Conservation (phyloP, 1,140 invertebrate species). For the Zaprionus lachaisei region DNA sequence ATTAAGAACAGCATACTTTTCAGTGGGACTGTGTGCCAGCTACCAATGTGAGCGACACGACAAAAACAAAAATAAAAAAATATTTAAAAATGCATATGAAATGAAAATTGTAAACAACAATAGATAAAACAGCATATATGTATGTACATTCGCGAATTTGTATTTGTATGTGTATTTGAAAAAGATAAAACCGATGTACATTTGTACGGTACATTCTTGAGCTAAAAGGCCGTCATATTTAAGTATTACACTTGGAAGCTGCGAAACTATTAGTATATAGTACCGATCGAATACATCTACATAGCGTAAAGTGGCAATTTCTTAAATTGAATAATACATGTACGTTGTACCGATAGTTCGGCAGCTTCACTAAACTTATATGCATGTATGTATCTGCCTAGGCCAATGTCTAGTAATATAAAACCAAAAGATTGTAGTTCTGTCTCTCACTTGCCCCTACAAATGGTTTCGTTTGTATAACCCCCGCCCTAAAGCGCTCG, state of each 20-base stretch:
- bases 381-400: slow-evolving; percentile 52
- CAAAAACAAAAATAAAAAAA: slow-evolving; percentile 51
- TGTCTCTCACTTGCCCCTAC: slow-evolving; percentile 25
- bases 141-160: slow-evolving; percentile 44
- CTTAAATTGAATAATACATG: neutral
- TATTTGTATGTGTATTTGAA: slow-evolving; percentile 59
- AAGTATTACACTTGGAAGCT: slow-evolving; percentile 59
- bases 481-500: slow-evolving; percentile 39
- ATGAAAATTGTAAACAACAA: slow-evolving; percentile 51
- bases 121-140: slow-evolving; percentile 29
- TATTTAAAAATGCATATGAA: slow-evolving; percentile 39
- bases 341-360: neutral
- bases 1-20: slow-evolving; percentile 51
- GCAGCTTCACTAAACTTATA: slow-evolving; percentile 11
- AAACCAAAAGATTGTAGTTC: slow-evolving; percentile 7
- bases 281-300: neutral
- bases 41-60: slow-evolving; percentile 54
- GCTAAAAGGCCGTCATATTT: slow-evolving; percentile 71
- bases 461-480: slow-evolving; percentile 75
- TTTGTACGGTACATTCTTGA: slow-evolving; percentile 66
- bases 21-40: slow-evolving; percentile 67
- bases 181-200: slow-evolving; percentile 16
- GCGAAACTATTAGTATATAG: neutral
- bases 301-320: neutral
- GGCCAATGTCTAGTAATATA: neutral